Evolutionary conservation across 1,140 invertebrate species (phyloP), one percentile per base, ranked within the genome.

Genomic region (Caenorhabditis tropicalis): DNA sequence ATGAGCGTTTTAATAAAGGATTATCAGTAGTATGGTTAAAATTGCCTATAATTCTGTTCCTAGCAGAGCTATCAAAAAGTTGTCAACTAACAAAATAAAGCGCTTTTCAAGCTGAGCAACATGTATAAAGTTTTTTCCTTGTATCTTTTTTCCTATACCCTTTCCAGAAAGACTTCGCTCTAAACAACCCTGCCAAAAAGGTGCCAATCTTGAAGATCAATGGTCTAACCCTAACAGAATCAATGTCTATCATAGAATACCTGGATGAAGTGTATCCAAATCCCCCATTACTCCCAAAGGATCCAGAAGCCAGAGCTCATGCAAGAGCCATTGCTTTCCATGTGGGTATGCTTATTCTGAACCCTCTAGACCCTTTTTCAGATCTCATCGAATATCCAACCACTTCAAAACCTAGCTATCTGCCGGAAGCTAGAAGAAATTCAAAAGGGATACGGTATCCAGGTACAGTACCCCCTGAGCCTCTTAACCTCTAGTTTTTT

Each of bases 181-280:
- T 12, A 12, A 74, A 43, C n/a, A 74, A 74, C n/a, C 65, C 65
- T 1, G 65, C 65, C 6, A 46, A 43, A 74, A 39, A 43, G n/a
- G 36, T 74, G 12, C 65, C 65, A 27, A 74, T 74, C 43, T n/a
- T 74, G 36, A 74, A 74, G 15, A 74, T 74, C 36, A 74, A 74
- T 15, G 65, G 36, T 7, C n/a, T 43, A 12, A 46, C 36, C 12
- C 36, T 74, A n/a, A 74, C 65, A 0, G 65, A 74, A 74, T 33
- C 27, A 2, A 43, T 74, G 65, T 33, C 65, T 7, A 74, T 74
- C 4, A 74, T 74, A 19, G 65, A 74, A 21, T 74, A 74, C 12
- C 36, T 74, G 27, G 65, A 74, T 74, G 65, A 74, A 15, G 36
- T 74, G 4, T 74, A 24, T 24, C 65, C 65, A 24, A n/a, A 74